Percentiles rank a stretch among this genome's conserved stretches.
Evolutionary conservation across 2,113 vertebrate species (phyloP).

Genomic region (Oenanthe oenanthe): DNA sequence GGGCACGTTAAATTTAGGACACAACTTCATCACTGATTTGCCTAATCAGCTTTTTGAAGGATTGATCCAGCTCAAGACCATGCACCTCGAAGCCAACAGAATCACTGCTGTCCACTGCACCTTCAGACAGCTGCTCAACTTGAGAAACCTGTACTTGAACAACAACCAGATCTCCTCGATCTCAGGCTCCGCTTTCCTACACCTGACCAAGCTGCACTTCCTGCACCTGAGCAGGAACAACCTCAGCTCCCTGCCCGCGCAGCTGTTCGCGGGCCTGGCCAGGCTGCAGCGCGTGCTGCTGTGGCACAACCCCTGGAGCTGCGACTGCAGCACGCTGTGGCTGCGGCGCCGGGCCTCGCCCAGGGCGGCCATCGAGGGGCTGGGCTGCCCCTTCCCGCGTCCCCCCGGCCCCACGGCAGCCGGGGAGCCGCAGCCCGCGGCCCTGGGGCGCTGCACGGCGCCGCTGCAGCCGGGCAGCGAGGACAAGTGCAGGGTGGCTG

Average conservation of each 20-base stretch:
- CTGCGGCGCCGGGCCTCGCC: not conserved
- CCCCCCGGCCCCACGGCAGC: not conserved
- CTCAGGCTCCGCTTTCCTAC: slow-evolving; percentile 31
- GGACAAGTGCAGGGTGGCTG: slow-evolving; percentile 1
- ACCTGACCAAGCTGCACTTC: slow-evolving; percentile 52
- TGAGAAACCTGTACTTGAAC: slow-evolving; percentile 69
- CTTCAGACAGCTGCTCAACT: slow-evolving; percentile 35
- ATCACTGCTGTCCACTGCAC: slow-evolving; percentile 52
- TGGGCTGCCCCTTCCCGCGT: slow-evolving; percentile 1
- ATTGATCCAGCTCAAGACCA: slow-evolving; percentile 60
- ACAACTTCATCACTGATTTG: slow-evolving; percentile 68
- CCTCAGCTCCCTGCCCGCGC: slow-evolving; percentile 50
- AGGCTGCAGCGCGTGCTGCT: slow-evolving; percentile 34
- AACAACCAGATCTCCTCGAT: slow-evolving; percentile 58
- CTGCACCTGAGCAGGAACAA: slow-evolving; percentile 69
- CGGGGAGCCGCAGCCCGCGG: rapidly evolving
- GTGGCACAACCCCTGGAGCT: slow-evolving; percentile 67
- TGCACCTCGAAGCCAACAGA: slow-evolving; percentile 71
- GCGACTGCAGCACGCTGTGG: slow-evolving; percentile 50
- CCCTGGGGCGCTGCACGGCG: not conserved
- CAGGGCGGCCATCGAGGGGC: not conserved
- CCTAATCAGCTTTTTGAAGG: slow-evolving; percentile 71
- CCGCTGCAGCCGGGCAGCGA: not conserved
- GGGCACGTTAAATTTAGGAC: slow-evolving; percentile 70
- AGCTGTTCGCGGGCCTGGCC: not conserved